Base-by-base conservation (phyloP, 1,140 invertebrate species). In the Temnothorax curvispinosus region DNA sequence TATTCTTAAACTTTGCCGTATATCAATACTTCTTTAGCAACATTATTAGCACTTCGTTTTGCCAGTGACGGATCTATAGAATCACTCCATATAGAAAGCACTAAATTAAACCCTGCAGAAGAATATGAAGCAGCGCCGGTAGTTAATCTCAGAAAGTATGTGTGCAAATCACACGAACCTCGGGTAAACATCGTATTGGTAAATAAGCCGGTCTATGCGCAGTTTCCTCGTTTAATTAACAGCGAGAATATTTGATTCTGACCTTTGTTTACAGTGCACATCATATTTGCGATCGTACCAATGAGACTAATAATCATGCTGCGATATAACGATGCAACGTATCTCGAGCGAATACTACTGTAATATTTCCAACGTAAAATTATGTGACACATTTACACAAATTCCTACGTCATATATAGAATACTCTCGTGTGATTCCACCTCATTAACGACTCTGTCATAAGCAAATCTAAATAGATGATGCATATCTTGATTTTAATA, bases 41-140 rank as follows among this genome's bases (percentile, higher is more conserved):
- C 3, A 62, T 52, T 72, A 78, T 89, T 88, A 87, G 62, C 88
- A 88, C 89, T 92, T 86, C 76, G 86, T 82, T 86, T 80, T n/a
- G 27, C 44, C 27, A 11, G 27, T 54, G 52, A 82, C 67, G 76
- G 69, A 80, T 54, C 21, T 60, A 44, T 21, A 78, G 50, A 27
- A 58, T 65, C 54, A 27, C 32, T n/a, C n/a, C 5, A 38, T 27
- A 32, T 27, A 71, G 67, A 32, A 38, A 85, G 27, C 52, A 69
- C 38, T 32, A 47, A 74, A 58, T 58, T 47, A 60, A 35, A 27
- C n/a, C 35, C 3, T 38, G 7, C 1, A 2, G 11, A 47, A 60
- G 27, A 74, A 82, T n/a, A 74, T 0, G 15, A 82, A 44, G 27
- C 2, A 44, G 11, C 58, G 11, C 58, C 21, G 27, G 18, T 3